Base-by-base conservation (phyloP, 2,888 invertebrate species). In the Agrotis segetum region DNA sequence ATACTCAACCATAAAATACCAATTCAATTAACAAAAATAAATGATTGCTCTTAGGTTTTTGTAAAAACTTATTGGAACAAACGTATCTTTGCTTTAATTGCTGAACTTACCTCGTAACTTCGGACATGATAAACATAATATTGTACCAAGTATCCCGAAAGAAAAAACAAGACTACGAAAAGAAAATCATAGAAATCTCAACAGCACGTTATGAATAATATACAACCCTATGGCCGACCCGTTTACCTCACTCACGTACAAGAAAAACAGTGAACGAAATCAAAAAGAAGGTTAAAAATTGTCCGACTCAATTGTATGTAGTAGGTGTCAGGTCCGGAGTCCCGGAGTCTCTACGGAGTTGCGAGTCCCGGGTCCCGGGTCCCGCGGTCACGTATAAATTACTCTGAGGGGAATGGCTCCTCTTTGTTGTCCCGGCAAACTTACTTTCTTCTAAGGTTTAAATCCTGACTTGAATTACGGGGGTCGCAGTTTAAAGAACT, bases 361-460 rank as follows among this genome's bases (percentile, higher is more conserved):
- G 88, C 85, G 87, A 88, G 73, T 70, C 80, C 71, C 79, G 67
- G 56, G 66, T 64, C 80, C 53, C 72, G 81, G 72, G 84, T 87
- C 87, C 83, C 89, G 92, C 92, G 94, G 95, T 94, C 95, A 95
- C 95, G 93, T 95, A 95, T 95, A 95, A 95, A 95, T 95, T 95
- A 95, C 95, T 91, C 91, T 85, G 88, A 90, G 90, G 92, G 91
- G 91, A 92, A 90, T 89, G 86, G 89, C 87, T 89, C 89, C 92
- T 93, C 94, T 93, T 94, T 94, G 94, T 94, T 94, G 93, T 93
- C 91, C 93, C 90, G 86, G 84, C 89, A 92, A 94, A 94, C 92
- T 94, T 93, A 92, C 92, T 93, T 94, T 93, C 92, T 93, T 94
- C 92, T 88, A 92, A 91, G 91, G 92, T 92, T 94, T 92, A 94